Conservation (phyloP, 1,140 invertebrate species). For the Rhizoglyphus robini region DNA sequence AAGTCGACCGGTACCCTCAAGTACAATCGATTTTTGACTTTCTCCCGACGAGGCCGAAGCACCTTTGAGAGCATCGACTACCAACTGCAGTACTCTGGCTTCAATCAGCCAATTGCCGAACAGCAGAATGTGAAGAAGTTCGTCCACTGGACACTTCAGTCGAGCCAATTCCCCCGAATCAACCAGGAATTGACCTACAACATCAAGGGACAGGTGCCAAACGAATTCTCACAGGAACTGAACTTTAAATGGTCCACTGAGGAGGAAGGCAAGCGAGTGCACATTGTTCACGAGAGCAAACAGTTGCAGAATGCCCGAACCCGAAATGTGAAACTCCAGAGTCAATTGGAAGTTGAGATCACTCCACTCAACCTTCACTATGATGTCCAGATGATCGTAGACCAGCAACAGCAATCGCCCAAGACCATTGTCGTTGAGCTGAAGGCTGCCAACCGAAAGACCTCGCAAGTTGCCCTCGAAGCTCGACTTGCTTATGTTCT, state of each 20-base stretch:
- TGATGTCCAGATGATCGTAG: background rate
- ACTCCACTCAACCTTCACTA: background rate
- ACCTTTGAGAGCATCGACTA: background rate
- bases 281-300: background rate
- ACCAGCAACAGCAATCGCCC: background rate
- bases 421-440: background rate
- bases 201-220: background rate
- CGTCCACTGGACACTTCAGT: background rate
- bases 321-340: background rate
- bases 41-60: background rate
- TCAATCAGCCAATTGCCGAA: background rate
- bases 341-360: background rate
- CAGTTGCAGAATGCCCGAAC: background rate
- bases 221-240: background rate
- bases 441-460: background rate
- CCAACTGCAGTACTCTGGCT: background rate
- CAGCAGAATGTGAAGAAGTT: background rate
- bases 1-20: background rate
- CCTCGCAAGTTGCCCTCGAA: background rate
- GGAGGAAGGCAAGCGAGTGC: background rate
- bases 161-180: background rate
- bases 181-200: conserved; percentile 7
- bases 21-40: background rate
- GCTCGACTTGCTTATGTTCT: background rate
- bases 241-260: background rate